Evolutionary conservation across 2,888 invertebrate species (phyloP).

Genomic region (Nemotelus nigrinus): DNA sequence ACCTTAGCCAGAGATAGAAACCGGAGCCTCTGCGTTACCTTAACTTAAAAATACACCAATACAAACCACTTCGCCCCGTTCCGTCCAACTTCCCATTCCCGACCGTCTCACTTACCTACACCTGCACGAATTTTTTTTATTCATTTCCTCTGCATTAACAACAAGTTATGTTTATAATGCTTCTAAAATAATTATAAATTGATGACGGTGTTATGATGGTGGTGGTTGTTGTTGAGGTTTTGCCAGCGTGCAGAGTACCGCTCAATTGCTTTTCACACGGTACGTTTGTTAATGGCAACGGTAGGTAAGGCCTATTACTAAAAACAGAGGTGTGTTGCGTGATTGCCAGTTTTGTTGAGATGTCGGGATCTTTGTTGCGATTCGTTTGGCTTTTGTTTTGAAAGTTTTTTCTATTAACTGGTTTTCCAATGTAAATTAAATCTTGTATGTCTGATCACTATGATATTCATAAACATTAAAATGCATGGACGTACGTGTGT

Average conservation of each 20-base stretch:
- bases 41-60: background rate
- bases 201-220: background rate
- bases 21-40: constrained; percentile 19
- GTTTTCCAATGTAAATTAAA: no score
- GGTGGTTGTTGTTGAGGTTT: background rate
- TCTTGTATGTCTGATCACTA: no score
- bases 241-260: no score
- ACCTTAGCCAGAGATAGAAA: constrained; percentile 34
- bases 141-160: background rate
- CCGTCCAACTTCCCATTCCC: background rate
- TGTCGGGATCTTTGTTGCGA: background rate
- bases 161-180: constrained; percentile 2
- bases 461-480: no score
- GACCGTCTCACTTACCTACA: constrained; percentile 43
- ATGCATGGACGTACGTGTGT: no score
- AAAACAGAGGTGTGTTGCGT: constrained; percentile 17
- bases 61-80: background rate
- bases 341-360: constrained; percentile 28
- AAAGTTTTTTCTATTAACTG: no score
- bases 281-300: background rate
- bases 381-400: no score
- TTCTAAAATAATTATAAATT: constrained; percentile 5
- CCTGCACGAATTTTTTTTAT: constrained; percentile 47
- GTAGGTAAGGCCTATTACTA: background rate
- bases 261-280: background rate